phyloP scores from a whole-genome alignment of 2,797 vertebrate genomes.

The Malacoraja senta region DNA sequence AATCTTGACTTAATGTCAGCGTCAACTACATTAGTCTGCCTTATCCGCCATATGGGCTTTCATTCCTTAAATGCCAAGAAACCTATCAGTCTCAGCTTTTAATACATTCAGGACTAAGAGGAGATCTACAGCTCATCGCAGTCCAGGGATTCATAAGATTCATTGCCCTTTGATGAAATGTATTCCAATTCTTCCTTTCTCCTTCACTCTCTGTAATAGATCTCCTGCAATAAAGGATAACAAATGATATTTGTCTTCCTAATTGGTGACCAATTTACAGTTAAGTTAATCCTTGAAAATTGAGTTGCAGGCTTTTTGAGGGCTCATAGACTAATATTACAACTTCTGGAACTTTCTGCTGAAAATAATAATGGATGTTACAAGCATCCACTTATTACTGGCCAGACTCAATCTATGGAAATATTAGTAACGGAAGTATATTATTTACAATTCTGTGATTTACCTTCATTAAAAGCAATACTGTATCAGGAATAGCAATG shows the following conservation, averaged over 20 bases:
- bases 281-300: neutral
- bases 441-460: neutral
- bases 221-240: neutral
- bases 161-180: too few relatives aligned
- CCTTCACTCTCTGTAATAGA: neutral
- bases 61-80: neutral
- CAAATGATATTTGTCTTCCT: neutral
- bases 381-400: neutral
- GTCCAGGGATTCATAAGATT: too few relatives aligned
- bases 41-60: neutral
- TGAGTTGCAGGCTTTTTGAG: too few relatives aligned
- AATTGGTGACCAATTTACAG: neutral
- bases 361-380: neutral
- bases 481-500: neutral
- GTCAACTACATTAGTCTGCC: neutral
- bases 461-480: neutral
- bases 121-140: too few relatives aligned
- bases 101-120: neutral
- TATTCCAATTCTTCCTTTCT: neutral
- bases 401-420: neutral
- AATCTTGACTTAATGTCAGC: too few relatives aligned
- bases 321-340: neutral
- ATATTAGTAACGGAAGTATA: neutral
- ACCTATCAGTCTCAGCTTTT: neutral
- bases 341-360: neutral